Conservation (phyloP, 2,797 vertebrate genomes). For the Lindbergichthys nudifrons region DNA sequence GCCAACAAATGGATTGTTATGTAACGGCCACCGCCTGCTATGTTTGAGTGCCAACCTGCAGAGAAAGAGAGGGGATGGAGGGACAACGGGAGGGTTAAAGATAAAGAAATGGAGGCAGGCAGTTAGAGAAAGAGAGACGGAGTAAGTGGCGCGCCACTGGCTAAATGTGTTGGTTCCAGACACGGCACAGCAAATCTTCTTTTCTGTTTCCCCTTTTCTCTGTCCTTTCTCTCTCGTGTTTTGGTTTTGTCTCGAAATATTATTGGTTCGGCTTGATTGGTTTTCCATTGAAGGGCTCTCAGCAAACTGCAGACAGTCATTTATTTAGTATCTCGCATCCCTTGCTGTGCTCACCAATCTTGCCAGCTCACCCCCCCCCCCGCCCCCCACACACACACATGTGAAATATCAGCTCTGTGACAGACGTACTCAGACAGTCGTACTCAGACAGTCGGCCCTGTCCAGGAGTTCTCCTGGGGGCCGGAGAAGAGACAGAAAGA, state of each 20-base stretch:
- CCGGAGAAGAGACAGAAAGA: slow-evolving; percentile 35
- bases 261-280: slow-evolving; percentile 72
- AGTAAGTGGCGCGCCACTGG: slow-evolving; percentile 61
- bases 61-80: slow-evolving; percentile 36
- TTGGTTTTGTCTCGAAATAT: slow-evolving; percentile 65
- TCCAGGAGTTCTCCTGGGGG: slow-evolving; percentile 40
- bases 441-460: slow-evolving; percentile 36
- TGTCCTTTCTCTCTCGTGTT: slow-evolving; percentile 45
- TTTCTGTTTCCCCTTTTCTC: slow-evolving; percentile 37
- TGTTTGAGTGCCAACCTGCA: slow-evolving; percentile 69
- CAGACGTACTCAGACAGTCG: slow-evolving; percentile 45
- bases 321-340: slow-evolving; percentile 58
- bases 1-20: slow-evolving; percentile 69
- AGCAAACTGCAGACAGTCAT: slow-evolving; percentile 55
- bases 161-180: slow-evolving; percentile 72
- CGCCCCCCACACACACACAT: not conserved
- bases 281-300: slow-evolving; percentile 60
- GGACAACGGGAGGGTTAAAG: slow-evolving; percentile 56
- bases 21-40: slow-evolving; percentile 61
- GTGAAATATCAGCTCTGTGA: slow-evolving; percentile 64
- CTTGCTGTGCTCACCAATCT: slow-evolving; percentile 28
- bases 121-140: slow-evolving; percentile 42
- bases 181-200: slow-evolving; percentile 68
- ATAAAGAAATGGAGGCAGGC: slow-evolving; percentile 41
- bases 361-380: not conserved